Percentiles rank a stretch among this genome's conserved stretches.
phyloP scores from a whole-genome alignment of 2,113 vertebrate genomes.

The Columba janthina region DNA sequence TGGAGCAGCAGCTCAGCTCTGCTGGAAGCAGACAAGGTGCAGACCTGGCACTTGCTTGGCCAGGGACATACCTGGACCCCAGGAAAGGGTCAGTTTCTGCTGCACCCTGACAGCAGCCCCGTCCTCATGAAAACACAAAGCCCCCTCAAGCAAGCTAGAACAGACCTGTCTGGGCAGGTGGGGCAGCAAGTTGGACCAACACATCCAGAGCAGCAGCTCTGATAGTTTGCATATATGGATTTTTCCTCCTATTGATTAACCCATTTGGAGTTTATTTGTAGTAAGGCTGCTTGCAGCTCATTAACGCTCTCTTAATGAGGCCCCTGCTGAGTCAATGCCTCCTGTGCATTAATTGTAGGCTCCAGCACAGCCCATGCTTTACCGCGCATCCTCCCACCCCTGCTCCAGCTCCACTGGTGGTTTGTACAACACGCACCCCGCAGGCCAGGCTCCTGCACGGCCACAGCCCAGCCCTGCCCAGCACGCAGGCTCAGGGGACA shows the following conservation, averaged over 20 bases:
- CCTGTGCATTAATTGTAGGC: neutral
- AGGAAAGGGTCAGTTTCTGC: neutral
- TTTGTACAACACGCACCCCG: accelerated
- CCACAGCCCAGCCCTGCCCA: neutral
- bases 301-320: neutral
- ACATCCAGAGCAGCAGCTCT: neutral
- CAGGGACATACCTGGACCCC: too few species aligned
- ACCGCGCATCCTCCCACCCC: neutral
- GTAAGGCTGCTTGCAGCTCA: neutral
- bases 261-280: neutral
- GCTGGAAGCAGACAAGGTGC: neutral
- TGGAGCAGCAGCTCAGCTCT: neutral
- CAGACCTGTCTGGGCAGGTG: accelerated
- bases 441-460: neutral
- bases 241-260: neutral
- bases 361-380: neutral
- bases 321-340: neutral
- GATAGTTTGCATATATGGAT: neutral
- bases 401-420: neutral
- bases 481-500: neutral
- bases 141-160: neutral
- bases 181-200: neutral
- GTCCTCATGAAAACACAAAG: neutral
- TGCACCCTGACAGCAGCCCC: neutral
- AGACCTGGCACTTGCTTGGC: neutral